phyloP scores from a whole-genome alignment of 2,113 vertebrate genomes.

The Cariama cristata region DNA sequence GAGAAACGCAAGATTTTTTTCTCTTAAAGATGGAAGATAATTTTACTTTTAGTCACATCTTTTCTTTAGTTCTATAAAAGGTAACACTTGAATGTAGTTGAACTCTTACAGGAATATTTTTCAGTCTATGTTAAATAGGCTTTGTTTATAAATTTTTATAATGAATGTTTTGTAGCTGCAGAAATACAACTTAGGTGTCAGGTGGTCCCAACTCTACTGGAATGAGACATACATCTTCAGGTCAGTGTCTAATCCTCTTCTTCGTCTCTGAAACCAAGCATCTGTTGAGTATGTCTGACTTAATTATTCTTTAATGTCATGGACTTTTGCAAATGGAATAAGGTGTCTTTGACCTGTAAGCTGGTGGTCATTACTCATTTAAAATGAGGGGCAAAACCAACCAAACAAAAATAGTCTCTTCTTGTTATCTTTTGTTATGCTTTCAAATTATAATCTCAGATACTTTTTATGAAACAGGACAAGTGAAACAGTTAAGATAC shows the following conservation, averaged over 20 bases:
- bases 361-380: not conserved
- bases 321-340: not conserved
- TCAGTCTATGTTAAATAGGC: not conserved
- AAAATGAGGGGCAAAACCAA: not conserved
- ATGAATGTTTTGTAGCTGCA: not conserved
- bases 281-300: not conserved
- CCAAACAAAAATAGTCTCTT: rapidly evolving
- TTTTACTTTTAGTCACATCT: not conserved
- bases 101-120: not conserved
- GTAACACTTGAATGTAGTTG: not conserved
- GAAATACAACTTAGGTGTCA: not conserved
- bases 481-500: not conserved
- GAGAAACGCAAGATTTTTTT: not conserved
- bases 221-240: not conserved
- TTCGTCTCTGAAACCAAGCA: not conserved
- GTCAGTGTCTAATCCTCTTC: not conserved
- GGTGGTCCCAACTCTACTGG: not conserved
- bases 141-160: not conserved
- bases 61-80: not conserved
- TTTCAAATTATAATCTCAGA: not conserved
- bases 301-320: not conserved
- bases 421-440: not conserved
- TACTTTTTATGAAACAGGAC: not conserved
- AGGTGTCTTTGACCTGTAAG: not conserved
- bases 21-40: not conserved